Evolutionary conservation across 92 coral and sea anemone species (phyloP), one percentile per base, ranked within the genome.

Genomic region (Epizoanthus stellaris): DNA sequence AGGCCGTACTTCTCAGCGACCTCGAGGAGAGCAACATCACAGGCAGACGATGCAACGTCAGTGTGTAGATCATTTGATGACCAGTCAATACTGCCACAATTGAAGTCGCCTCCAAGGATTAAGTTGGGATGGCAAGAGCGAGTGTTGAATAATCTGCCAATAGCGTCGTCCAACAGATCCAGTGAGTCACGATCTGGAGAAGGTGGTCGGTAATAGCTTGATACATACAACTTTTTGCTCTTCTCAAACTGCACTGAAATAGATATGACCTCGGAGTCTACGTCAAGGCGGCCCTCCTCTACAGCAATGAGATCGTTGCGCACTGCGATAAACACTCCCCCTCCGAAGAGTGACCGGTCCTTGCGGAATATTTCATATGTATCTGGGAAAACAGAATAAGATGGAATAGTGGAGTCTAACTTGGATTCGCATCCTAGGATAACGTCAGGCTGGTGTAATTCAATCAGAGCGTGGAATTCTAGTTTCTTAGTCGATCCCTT

Each of bases 171-270:
- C 70, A 70, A 45, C 86, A 67, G 65, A 21, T 80, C 80, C 14
- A 86, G 79, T 36, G 86, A 80, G 47, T 30, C 62, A 47, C 80
- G 80, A 53, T 86, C 80, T 54, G 45, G 71, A 25, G 71, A 36
- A 12, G 87, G 80, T 1, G 89, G 87, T 4, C 87, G 87, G 39
- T 74, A 85, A 77, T 75, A 75, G 45, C 84, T 85, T 12, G 76
- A 74, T 42, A 85, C 57, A 62, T 42, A 85, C 70, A 85, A 67
- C 73, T 76, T 85, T 38, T 76, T 85, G 45, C 68, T n/a, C 39
- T 84, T 84, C n/a, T 73, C 80, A 84, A 84, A 84, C 87, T 85
- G 85, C 60, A 85, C 20, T 65, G 65, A 83, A 57, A 56, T 69
- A 21, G 80, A 70, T n/a, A 84, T 72, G 87, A 83, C 69, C 70